A percentile compares a stretch with the other conserved stretches of the same genome.
Evolutionary conservation across 2,797 vertebrate species (phyloP).

Genomic region (Propithecus perrieri): DNA sequence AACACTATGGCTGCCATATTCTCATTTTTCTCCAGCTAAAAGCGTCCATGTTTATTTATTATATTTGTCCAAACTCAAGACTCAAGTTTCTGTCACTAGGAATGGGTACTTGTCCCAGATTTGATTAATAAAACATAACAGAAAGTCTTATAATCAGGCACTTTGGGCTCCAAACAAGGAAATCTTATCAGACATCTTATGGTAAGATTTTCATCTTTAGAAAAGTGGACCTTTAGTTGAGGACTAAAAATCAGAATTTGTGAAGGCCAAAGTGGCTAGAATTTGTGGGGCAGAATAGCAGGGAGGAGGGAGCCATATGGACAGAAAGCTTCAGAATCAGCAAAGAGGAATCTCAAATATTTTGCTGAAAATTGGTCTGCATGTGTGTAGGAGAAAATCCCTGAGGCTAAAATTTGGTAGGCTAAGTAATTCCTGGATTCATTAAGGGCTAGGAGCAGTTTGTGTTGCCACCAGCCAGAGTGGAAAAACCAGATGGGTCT

Average conservation of each 20-base stretch:
- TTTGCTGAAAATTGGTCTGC: neutral
- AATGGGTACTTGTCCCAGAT: neutral
- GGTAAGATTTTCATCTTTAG: neutral
- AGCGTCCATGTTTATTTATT: neutral
- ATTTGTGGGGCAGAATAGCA: neutral
- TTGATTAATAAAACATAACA: neutral
- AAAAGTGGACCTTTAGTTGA: neutral
- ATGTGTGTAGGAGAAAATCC: neutral
- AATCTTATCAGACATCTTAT: neutral
- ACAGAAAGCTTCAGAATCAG: neutral
- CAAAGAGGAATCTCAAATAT: neutral
- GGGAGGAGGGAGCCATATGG: neutral
- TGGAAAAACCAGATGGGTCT: neutral
- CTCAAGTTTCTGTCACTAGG: neutral
- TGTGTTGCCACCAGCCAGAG: neutral
- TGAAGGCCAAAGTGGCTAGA: neutral
- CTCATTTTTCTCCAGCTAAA: neutral
- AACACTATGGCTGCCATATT: neutral
- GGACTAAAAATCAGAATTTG: neutral
- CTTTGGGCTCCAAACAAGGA: neutral
- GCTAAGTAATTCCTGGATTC: neutral
- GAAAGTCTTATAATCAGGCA: neutral
- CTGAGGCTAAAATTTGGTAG: neutral
- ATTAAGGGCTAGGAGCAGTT: neutral
- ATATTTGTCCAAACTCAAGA: neutral